Conservation (phyloP, 2,797 vertebrate species). For the Botia kubotai region DNA sequence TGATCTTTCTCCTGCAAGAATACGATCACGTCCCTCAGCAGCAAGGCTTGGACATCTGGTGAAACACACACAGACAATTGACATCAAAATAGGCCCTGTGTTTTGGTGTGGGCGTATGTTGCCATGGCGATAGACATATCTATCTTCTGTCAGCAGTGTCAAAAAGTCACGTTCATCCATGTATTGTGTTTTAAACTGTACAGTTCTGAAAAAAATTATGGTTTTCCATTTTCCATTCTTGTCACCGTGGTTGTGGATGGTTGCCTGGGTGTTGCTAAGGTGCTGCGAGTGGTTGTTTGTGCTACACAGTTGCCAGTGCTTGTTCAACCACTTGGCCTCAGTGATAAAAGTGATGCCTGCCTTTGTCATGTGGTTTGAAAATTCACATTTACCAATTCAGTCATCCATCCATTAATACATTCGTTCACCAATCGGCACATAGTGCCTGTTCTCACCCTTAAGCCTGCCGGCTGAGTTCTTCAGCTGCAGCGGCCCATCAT, state of each 20-base stretch:
- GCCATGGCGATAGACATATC: constrained; percentile 5
- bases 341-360: too few relatives aligned
- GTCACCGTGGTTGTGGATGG: background rate
- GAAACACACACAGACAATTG: background rate
- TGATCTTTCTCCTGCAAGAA: constrained; percentile 97
- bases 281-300: background rate
- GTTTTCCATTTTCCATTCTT: too few relatives aligned
- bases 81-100: constrained; percentile 7
- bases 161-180: background rate
- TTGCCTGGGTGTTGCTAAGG: background rate
- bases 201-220: background rate
- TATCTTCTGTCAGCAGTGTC: background rate
- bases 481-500: constrained; percentile 86
- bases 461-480: constrained; percentile 82
- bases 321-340: too few relatives aligned
- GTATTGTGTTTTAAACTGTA: background rate
- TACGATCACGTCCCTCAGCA: constrained; percentile 87
- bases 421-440: background rate
- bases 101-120: constrained; percentile 10
- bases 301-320: background rate
- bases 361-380: background rate
- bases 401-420: background rate
- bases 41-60: constrained; percentile 89
- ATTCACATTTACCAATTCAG: background rate
- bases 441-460: constrained; percentile 79